These are phyloP conservation scores for Amia ocellicauda DNA, from an alignment of 2,113 vertebrate species.

Conservation along the genomic window DNA sequence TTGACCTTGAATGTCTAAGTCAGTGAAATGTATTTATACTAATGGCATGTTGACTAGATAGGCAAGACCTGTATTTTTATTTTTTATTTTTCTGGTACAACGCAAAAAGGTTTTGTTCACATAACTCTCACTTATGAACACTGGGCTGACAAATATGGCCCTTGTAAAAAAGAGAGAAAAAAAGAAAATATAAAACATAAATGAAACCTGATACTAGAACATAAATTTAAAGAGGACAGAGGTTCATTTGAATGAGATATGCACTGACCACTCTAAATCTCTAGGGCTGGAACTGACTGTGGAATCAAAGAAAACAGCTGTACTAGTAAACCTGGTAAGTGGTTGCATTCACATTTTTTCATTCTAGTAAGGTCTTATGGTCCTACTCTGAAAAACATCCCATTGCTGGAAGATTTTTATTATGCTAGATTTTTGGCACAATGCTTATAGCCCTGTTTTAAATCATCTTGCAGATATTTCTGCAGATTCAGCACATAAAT, in stretches of 20 bases:
- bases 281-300: slow-evolving; percentile 32
- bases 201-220: slow-evolving; percentile 29
- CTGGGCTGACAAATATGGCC: slow-evolving; percentile 31
- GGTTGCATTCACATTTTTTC: too few relatives aligned
- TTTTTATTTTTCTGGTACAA: slow-evolving; percentile 43
- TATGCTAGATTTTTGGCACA: too few relatives aligned
- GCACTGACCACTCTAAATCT: slow-evolving; percentile 49
- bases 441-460: too few relatives aligned
- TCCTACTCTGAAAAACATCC: too few relatives aligned
- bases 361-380: too few relatives aligned
- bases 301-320: slow-evolving; percentile 40
- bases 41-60: slow-evolving; percentile 49
- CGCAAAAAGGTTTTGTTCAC: neutral
- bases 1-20: slow-evolving; percentile 54
- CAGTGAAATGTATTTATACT: slow-evolving; percentile 52
- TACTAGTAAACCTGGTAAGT: slow-evolving; percentile 34
- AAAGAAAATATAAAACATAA: slow-evolving; percentile 28
- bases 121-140: slow-evolving; percentile 18
- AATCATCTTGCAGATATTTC: too few relatives aligned
- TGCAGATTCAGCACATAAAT: too few relatives aligned
- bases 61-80: neutral
- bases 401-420: too few relatives aligned
- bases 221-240: slow-evolving; percentile 40
- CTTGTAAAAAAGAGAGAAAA: slow-evolving; percentile 26
- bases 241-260: slow-evolving; percentile 41